Evolutionary conservation across 2,797 vertebrate species (phyloP).

Genomic region (Kryptopterus vitreolus): DNA sequence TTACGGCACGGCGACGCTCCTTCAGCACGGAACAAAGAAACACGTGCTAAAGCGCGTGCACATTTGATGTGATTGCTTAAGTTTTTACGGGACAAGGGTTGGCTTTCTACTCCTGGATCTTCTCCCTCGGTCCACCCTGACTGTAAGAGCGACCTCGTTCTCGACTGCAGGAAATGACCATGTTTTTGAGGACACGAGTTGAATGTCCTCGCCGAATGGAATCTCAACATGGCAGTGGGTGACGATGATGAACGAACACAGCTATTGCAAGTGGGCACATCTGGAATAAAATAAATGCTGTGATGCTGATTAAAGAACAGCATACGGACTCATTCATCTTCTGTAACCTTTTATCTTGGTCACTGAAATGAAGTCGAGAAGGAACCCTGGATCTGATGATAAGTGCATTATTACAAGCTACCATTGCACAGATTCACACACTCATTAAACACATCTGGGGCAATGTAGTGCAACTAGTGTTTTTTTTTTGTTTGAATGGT

Average conservation of each 20-base stretch:
- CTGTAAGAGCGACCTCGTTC: neutral
- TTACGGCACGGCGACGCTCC: too few species aligned
- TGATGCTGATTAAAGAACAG: neutral
- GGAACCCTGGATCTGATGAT: neutral
- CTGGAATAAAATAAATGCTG: neutral
- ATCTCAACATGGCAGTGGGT: neutral
- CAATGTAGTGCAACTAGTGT: neutral
- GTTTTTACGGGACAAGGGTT: conserved; percentile 34
- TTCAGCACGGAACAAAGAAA: conserved; percentile 49
- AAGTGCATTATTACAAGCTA: neutral
- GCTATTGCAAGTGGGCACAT: neutral
- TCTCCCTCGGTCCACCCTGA: neutral
- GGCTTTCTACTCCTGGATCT: conserved; percentile 27
- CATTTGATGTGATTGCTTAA: conserved; percentile 59
- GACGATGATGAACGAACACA: neutral
- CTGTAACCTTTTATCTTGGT: neutral
- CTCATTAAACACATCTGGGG: neutral
- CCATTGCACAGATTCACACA: neutral
- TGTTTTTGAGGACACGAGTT: neutral
- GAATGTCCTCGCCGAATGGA: neutral
- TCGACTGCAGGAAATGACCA: neutral
- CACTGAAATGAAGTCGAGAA: neutral
- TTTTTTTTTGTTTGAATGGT: neutral
- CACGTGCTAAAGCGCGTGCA: too few species aligned
- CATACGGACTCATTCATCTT: neutral